A percentile compares a stretch with the other conserved stretches of the same genome.
phyloP scores from a whole-genome alignment of 2,888 invertebrate genomes.

The Rhyacophila evoluta region DNA sequence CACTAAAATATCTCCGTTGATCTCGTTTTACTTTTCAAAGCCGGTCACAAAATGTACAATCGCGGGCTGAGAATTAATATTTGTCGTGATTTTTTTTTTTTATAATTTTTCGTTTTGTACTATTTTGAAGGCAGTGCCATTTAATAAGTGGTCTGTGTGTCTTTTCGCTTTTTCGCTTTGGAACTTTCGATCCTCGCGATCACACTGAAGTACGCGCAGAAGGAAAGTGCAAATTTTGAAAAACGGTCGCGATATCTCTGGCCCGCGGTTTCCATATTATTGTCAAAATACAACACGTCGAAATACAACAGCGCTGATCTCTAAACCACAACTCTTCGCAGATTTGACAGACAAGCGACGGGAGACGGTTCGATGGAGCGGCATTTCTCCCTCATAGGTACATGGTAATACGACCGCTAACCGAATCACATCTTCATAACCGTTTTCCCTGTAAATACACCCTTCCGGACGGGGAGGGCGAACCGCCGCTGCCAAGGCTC shows the following conservation, averaged over 20 bases:
- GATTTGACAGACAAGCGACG: slow-evolving; percentile 48
- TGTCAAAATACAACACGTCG: slow-evolving; percentile 24
- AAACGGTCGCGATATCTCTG: background rate
- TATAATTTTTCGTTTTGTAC: background rate
- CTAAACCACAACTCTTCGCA: slow-evolving; percentile 43
- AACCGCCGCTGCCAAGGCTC: slow-evolving; percentile 19
- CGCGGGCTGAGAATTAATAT: background rate
- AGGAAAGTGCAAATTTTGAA: background rate
- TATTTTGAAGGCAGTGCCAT: background rate
- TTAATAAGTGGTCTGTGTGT: background rate
- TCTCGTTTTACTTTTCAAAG: background rate
- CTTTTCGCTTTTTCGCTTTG: background rate
- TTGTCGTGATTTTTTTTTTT: background rate
- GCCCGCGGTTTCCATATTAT: slow-evolving; percentile 11
- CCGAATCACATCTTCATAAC: slow-evolving; percentile 3
- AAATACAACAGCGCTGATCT: slow-evolving; percentile 31
- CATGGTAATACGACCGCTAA: slow-evolving; percentile 39
- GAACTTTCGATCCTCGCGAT: background rate
- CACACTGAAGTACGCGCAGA: too few species aligned
- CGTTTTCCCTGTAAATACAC: slow-evolving; percentile 46
- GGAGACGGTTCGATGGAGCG: slow-evolving; percentile 35
- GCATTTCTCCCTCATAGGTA: slow-evolving; percentile 38
- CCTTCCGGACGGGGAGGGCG: slow-evolving; percentile 41
- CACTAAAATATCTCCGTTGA: background rate
- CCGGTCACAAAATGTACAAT: slow-evolving; percentile 22